Percentiles rank a stretch among this genome's conserved stretches.
Conservation (phyloP, 2,797 vertebrate genomes). For the Rhinella marina region DNA sequence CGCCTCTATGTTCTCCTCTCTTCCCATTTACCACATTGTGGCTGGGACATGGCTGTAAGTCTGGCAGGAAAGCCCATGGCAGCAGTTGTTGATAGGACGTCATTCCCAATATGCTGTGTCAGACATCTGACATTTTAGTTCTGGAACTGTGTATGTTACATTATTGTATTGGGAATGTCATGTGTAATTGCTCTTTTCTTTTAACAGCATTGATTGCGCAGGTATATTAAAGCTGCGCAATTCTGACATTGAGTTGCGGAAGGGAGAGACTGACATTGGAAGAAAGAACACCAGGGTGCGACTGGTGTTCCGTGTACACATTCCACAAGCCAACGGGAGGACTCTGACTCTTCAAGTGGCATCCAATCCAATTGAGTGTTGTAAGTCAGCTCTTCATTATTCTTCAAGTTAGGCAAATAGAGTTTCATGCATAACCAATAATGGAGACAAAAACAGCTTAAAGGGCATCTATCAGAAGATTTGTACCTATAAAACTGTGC, state of each 20-base stretch:
- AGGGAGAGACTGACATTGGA: conserved; percentile 96
- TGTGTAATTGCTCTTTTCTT: neutral
- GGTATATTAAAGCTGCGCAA: conserved; percentile 95
- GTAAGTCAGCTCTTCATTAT: conserved; percentile 78
- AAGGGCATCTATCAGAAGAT: neutral
- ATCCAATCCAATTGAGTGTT: conserved; percentile 96
- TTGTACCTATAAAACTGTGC: no score
- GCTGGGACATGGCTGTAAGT: neutral
- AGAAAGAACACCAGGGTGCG: conserved; percentile 94
- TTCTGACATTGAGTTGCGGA: conserved; percentile 95
- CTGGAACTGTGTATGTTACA: neutral
- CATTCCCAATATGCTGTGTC: neutral
- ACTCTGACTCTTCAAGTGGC: conserved; percentile 88
- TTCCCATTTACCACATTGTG: neutral
- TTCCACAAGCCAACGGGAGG: conserved; percentile 90
- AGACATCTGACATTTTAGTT: neutral
- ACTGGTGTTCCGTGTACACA: conserved; percentile 93
- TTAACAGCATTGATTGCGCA: conserved; percentile 90
- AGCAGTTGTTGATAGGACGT: neutral
- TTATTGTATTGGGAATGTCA: neutral
- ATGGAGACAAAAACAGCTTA: neutral
- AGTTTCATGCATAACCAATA: neutral
- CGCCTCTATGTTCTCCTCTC: neutral
- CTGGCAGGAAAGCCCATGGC: neutral
- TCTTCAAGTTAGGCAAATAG: neutral